These are phyloP conservation scores for Tupaia tana DNA, from an alignment of 2,113 vertebrate species.

Conservation along the genomic window DNA sequence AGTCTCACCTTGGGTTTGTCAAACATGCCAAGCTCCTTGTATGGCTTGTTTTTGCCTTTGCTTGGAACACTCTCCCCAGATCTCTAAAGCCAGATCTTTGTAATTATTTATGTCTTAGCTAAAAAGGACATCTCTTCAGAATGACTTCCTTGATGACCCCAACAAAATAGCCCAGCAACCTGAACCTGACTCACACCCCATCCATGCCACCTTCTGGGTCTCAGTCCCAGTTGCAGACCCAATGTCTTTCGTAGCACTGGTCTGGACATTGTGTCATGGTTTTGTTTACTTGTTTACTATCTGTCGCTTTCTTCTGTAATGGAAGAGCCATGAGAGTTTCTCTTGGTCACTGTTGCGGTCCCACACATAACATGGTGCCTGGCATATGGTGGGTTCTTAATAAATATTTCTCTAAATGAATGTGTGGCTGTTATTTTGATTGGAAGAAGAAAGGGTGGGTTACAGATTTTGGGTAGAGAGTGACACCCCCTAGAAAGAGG, in stretches of 20 bases:
- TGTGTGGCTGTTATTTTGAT: not conserved
- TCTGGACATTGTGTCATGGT: too few species aligned
- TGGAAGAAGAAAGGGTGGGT: not conserved
- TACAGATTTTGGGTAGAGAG: not conserved
- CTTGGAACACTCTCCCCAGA: not conserved
- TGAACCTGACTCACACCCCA: not conserved
- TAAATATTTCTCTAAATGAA: not conserved
- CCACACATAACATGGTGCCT: not conserved
- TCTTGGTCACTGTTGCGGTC: too few species aligned
- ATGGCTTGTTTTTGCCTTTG: not conserved
- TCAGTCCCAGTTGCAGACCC: rapidly evolving
- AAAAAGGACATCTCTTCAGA: not conserved
- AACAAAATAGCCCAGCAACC: not conserved
- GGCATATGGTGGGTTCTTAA: not conserved
- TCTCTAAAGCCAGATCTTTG: not conserved
- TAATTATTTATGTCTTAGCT: not conserved
- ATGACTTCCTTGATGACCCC: not conserved
- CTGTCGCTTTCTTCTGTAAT: not conserved
- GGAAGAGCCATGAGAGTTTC: not conserved
- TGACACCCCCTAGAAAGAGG: not conserved
- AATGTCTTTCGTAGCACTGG: rapidly evolving
- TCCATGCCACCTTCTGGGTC: rapidly evolving
- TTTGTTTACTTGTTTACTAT: not conserved
- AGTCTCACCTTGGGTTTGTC: not conserved
- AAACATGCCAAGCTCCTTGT: not conserved